Conservation (phyloP, 92 coral and sea anemone genomes). For the Epizoanthus illoricatus region DNA sequence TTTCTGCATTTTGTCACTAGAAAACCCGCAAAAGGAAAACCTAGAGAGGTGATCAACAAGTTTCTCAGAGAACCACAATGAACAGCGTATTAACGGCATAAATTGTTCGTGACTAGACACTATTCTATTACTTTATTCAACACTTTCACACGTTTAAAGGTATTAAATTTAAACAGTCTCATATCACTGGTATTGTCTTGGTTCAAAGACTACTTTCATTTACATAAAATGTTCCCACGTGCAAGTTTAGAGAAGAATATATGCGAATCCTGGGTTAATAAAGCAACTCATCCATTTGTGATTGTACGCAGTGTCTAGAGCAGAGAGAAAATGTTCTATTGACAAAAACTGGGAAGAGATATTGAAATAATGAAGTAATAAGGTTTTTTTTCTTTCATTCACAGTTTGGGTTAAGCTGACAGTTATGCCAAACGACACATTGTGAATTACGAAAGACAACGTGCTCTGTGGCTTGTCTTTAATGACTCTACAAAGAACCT, state of each 20-base stretch:
- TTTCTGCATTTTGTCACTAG: background rate
- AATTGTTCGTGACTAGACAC: conserved; percentile 51
- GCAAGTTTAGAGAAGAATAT: conserved; percentile 34
- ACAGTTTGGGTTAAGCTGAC: background rate
- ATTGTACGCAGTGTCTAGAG: background rate
- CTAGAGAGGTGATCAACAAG: background rate
- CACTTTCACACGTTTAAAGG: conserved; percentile 60
- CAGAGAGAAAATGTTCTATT: background rate
- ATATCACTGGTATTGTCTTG: conserved; percentile 47
- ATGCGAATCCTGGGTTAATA: background rate
- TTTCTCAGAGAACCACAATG: conserved; percentile 6
- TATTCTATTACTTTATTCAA: conserved; percentile 25
- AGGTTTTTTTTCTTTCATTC: background rate
- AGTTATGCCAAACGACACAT: background rate
- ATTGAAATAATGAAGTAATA: too few relatives aligned
- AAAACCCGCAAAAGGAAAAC: conserved; percentile 10
- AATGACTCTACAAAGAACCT: too few relatives aligned
- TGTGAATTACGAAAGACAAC: conserved; percentile 21
- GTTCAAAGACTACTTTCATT: conserved; percentile 46
- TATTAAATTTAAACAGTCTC: conserved; percentile 43
- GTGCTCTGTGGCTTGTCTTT: background rate
- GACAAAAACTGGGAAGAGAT: too few relatives aligned
- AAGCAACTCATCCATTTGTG: background rate
- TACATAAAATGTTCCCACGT: conserved; percentile 61
- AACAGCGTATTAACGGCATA: conserved; percentile 35